Evolutionary conservation across 1,140 invertebrate species (phyloP).

Genomic region (Lordiphosa collinella): DNA sequence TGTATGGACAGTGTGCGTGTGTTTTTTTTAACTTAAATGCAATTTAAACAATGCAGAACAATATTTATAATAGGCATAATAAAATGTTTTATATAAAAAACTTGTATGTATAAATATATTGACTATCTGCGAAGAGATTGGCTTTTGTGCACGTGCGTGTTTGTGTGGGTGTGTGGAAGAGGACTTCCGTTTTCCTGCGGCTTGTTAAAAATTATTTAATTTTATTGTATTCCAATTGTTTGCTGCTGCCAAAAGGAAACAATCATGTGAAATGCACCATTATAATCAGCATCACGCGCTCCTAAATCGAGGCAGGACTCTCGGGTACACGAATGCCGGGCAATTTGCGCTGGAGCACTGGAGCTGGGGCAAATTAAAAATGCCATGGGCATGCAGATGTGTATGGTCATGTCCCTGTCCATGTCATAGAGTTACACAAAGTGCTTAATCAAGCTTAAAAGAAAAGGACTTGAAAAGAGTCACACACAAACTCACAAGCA

Average conservation of each 20-base stretch:
- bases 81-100: slow-evolving; percentile 40
- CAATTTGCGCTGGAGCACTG: slow-evolving; percentile 18
- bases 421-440: slow-evolving; percentile 74
- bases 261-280: slow-evolving; percentile 51
- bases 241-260: slow-evolving; percentile 45
- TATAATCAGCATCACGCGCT: slow-evolving; percentile 9
- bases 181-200: slow-evolving; percentile 70
- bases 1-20: slow-evolving; percentile 39
- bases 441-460: slow-evolving; percentile 76
- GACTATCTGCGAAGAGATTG: slow-evolving; percentile 58
- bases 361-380: slow-evolving; percentile 63
- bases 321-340: slow-evolving; percentile 11
- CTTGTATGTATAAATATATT: slow-evolving; percentile 7
- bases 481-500: slow-evolving; percentile 26
- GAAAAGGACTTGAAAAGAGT: slow-evolving; percentile 65
- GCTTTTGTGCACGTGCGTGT: slow-evolving; percentile 44
- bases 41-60: slow-evolving; percentile 71
- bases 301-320: neutral
- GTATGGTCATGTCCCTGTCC: slow-evolving; percentile 34
- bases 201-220: slow-evolving; percentile 73
- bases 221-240: slow-evolving; percentile 73
- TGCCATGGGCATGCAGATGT: slow-evolving; percentile 55
- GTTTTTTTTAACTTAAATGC: slow-evolving; percentile 55
- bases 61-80: slow-evolving; percentile 67
- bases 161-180: slow-evolving; percentile 5